phyloP scores from a whole-genome alignment of 2,888 invertebrate species.

The Aquatica leii region DNA sequence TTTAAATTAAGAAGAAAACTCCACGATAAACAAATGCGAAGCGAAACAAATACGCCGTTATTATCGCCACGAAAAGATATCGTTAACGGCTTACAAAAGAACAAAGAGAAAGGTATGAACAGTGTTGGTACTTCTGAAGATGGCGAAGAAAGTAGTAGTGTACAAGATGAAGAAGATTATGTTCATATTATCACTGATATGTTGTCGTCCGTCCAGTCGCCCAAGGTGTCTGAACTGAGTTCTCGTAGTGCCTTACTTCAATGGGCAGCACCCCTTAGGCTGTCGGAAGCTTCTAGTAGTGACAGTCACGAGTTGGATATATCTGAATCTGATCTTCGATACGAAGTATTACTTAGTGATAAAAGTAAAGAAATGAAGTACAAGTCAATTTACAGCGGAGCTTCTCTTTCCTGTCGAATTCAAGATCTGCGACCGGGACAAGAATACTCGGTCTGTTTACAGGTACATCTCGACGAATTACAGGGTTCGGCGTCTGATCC shows the following conservation, averaged over 20 bases:
- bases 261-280: slow-evolving; percentile 74
- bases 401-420: slow-evolving; percentile 79
- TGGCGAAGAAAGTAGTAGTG: slow-evolving; percentile 78
- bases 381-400: slow-evolving; percentile 83
- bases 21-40: slow-evolving; percentile 63
- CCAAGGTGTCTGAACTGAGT: slow-evolving; percentile 82
- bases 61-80: slow-evolving; percentile 76
- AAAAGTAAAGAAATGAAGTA: slow-evolving; percentile 82
- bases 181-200: slow-evolving; percentile 74
- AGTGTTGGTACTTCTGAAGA: slow-evolving; percentile 79
- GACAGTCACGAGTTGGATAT: slow-evolving; percentile 65
- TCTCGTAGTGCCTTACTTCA: slow-evolving; percentile 85
- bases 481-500: slow-evolving; percentile 81
- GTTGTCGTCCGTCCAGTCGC: slow-evolving; percentile 77
- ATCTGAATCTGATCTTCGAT: slow-evolving; percentile 73
- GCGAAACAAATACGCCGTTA: slow-evolving; percentile 66
- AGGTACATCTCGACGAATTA: slow-evolving; percentile 78
- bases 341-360: slow-evolving; percentile 83
- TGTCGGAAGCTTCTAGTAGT: slow-evolving; percentile 61
- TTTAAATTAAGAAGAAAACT: slow-evolving; percentile 79
- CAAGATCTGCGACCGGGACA: slow-evolving; percentile 88
- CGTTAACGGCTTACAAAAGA: slow-evolving; percentile 62
- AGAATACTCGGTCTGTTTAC: slow-evolving; percentile 84
- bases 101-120: slow-evolving; percentile 63
- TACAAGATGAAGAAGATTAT: slow-evolving; percentile 78